These are phyloP conservation scores for Tolmerus cingulatus DNA, from an alignment of 2,888 invertebrate species.

Conservation along the genomic window DNA sequence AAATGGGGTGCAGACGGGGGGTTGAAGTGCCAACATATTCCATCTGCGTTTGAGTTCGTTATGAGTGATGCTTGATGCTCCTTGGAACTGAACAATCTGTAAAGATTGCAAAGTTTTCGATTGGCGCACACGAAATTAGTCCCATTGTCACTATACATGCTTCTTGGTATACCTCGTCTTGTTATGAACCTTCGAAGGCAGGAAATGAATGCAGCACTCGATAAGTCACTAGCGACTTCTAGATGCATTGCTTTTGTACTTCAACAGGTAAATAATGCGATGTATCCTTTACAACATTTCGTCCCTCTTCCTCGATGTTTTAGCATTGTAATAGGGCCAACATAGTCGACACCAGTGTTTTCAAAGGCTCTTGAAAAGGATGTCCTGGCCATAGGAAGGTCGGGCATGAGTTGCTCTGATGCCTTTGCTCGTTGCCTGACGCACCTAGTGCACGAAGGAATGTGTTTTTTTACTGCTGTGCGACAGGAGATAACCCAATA, in stretches of 20 bases:
- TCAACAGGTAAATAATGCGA: too few species aligned
- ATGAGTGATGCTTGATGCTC: neutral
- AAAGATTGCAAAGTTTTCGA: neutral
- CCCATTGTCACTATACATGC: too few species aligned
- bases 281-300: neutral
- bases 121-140: neutral
- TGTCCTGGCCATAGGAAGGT: neutral
- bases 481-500: neutral
- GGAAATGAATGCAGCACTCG: too few species aligned
- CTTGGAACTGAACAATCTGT: too few species aligned
- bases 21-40: neutral
- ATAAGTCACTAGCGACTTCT: too few species aligned
- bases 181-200: too few species aligned
- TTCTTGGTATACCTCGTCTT: too few species aligned
- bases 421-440: neutral
- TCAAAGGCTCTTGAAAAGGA: neutral
- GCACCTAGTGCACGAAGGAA: neutral
- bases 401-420: neutral
- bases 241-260: too few species aligned
- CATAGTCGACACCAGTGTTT: neutral
- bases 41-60: neutral
- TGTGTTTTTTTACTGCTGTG: neutral
- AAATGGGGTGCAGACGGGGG: too few species aligned
- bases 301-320: neutral
- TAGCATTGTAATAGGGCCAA: neutral